Evolutionary conservation across 2,113 vertebrate species (phyloP).

Genomic region (Zosterops borbonicus): DNA sequence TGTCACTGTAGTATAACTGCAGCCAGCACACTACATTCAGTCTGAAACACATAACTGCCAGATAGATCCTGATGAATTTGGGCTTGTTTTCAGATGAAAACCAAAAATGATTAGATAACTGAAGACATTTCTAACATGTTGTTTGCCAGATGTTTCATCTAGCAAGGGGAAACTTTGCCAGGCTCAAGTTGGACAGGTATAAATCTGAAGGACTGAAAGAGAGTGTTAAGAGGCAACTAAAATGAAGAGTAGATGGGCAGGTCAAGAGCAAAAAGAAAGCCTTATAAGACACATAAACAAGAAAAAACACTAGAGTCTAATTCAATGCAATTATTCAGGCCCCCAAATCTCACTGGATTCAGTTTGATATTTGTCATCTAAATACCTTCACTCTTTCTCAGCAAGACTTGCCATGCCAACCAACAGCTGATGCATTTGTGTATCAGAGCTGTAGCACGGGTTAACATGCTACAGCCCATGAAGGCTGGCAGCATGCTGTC

Average conservation of each 20-base stretch:
- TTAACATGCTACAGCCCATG: background rate
- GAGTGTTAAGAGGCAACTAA: background rate
- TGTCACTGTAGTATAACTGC: background rate
- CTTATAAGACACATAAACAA: background rate
- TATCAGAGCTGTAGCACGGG: background rate
- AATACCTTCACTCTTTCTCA: background rate
- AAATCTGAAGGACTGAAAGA: background rate
- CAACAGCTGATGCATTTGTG: background rate
- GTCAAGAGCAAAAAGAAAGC: background rate
- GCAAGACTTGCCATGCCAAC: background rate
- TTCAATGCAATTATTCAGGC: background rate
- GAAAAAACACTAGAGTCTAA: background rate
- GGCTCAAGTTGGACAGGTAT: background rate
- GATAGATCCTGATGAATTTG: slow-evolving; percentile 13
- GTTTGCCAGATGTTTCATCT: background rate
- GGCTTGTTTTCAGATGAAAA: background rate
- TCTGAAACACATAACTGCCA: background rate
- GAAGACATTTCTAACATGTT: background rate
- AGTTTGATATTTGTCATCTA: background rate
- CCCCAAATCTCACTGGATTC: background rate
- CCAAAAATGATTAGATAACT: background rate
- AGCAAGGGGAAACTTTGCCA: background rate
- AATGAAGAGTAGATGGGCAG: background rate
- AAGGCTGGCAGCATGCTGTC: background rate
- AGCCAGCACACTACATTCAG: background rate